A percentile compares a stretch with the other conserved stretches of the same genome.
Evolutionary conservation across 2,797 vertebrate species (phyloP).

Genomic region (Chiropotes sagulatus): DNA sequence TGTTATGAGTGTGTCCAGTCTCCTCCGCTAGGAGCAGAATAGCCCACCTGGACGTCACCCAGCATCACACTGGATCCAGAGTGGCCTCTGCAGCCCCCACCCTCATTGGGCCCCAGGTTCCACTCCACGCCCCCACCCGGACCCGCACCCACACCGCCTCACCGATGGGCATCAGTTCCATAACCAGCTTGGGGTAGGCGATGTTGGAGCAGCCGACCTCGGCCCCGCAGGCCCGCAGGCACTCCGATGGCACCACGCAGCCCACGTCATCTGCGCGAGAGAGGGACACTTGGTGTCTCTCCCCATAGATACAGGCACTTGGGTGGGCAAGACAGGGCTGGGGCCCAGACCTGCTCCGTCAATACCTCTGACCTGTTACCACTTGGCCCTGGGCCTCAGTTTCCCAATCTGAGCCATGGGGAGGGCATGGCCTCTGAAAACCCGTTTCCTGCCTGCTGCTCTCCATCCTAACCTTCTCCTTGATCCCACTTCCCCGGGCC

Average conservation of each 20-base stretch:
- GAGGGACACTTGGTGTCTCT: neutral
- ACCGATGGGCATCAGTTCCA: constrained; percentile 95
- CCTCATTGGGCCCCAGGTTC: neutral
- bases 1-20: neutral
- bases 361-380: neutral
- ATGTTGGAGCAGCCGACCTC: constrained; percentile 96
- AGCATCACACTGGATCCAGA: neutral
- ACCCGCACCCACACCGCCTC: constrained; percentile 54
- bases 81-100: neutral
- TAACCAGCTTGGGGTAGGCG: constrained; percentile 93
- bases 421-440: neutral
- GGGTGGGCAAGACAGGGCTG: neutral
- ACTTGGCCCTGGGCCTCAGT: neutral
- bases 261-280: constrained; percentile 76
- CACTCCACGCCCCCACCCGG: accelerated
- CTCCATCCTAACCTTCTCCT: neutral
- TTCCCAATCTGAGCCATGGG: neutral
- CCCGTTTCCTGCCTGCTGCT: neutral
- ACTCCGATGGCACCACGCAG: constrained; percentile 83
- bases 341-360: no score
- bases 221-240: constrained; percentile 88
- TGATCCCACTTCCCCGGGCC: neutral
- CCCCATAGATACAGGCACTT: neutral
- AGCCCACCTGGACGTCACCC: neutral
- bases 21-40: neutral